These are phyloP conservation scores for Pristionchus arcanus DNA, from an alignment of 2,888 invertebrate genomes.

Conservation along the genomic window DNA sequence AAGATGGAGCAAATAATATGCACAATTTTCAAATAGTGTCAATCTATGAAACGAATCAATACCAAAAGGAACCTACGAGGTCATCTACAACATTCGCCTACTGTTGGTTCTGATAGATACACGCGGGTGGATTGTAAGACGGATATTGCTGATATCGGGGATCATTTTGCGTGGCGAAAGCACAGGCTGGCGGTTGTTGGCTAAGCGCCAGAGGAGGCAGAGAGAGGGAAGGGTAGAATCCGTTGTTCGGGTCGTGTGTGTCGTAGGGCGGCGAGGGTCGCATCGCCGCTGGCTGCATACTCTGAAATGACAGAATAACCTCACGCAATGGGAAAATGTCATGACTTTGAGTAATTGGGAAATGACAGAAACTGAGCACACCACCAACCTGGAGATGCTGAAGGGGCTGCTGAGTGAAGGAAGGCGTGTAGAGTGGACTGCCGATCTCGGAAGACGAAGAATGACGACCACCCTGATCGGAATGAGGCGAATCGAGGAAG, in stretches of 20 bases:
- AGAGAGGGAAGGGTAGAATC: background rate
- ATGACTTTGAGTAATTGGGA: too few relatives aligned
- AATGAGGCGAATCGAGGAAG: slow-evolving; percentile 36
- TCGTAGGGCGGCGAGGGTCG: slow-evolving; percentile 55
- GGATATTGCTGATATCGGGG: background rate
- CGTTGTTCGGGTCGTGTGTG: background rate
- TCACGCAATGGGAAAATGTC: background rate
- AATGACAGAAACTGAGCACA: too few relatives aligned
- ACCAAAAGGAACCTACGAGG: background rate
- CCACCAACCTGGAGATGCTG: background rate
- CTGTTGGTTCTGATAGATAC: slow-evolving; percentile 24
- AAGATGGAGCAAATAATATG: too few relatives aligned
- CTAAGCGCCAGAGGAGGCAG: slow-evolving; percentile 7
- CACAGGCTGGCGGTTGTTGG: background rate
- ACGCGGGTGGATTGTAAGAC: background rate
- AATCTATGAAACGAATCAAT: too few relatives aligned
- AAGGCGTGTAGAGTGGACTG: slow-evolving; percentile 13
- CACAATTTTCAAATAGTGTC: too few relatives aligned
- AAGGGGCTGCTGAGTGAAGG: background rate
- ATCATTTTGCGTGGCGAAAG: background rate
- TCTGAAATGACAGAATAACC: background rate
- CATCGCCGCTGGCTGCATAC: background rate
- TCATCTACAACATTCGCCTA: background rate
- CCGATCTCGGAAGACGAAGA: slow-evolving; percentile 39
- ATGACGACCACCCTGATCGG: slow-evolving; percentile 39